A percentile compares a stretch with the other conserved stretches of the same genome.
These are phyloP conservation scores for Drosophila kanapiae DNA, from an alignment of 1,140 invertebrate species.

Conservation along the genomic window DNA sequence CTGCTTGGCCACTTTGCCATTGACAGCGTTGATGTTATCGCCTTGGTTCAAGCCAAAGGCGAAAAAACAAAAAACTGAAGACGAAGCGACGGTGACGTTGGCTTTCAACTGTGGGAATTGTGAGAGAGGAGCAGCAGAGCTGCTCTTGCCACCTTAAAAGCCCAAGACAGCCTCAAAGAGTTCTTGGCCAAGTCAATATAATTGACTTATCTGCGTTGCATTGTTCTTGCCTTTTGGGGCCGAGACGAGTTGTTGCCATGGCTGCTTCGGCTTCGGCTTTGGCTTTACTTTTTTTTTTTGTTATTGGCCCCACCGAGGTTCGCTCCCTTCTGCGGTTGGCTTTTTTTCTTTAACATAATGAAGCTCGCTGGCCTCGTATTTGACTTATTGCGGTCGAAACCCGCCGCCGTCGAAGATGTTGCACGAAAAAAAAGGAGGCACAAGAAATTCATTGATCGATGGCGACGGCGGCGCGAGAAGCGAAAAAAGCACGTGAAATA, in stretches of 20 bases:
- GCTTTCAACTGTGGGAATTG: slow-evolving; percentile 73
- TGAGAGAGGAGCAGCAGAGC: slow-evolving; percentile 33
- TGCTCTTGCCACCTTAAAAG: slow-evolving; percentile 69
- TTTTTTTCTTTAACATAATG: slow-evolving; percentile 54
- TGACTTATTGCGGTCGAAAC: slow-evolving; percentile 77
- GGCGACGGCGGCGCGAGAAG: slow-evolving; percentile 49
- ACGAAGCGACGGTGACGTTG: slow-evolving; percentile 43
- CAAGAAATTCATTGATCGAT: slow-evolving; percentile 68
- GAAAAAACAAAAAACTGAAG: slow-evolving; percentile 26
- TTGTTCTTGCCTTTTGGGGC: slow-evolving; percentile 55
- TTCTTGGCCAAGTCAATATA: slow-evolving; percentile 81
- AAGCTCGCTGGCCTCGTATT: slow-evolving; percentile 79
- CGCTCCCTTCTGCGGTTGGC: slow-evolving; percentile 63
- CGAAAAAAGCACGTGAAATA: slow-evolving; percentile 76
- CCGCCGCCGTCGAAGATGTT: slow-evolving; percentile 45
- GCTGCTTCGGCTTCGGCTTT: slow-evolving; percentile 6
- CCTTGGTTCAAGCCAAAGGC: slow-evolving; percentile 59
- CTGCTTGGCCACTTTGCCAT: slow-evolving; percentile 55
- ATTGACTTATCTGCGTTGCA: slow-evolving; percentile 78
- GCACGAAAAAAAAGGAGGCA: slow-evolving; percentile 9
- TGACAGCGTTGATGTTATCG: slow-evolving; percentile 78
- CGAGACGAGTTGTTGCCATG: slow-evolving; percentile 31
- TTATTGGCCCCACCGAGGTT: slow-evolving; percentile 41
- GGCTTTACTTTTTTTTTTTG: slow-evolving; percentile 30
- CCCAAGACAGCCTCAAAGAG: slow-evolving; percentile 52